phyloP scores from a whole-genome alignment of 1,140 invertebrate species.

The Papilio xuthus region DNA sequence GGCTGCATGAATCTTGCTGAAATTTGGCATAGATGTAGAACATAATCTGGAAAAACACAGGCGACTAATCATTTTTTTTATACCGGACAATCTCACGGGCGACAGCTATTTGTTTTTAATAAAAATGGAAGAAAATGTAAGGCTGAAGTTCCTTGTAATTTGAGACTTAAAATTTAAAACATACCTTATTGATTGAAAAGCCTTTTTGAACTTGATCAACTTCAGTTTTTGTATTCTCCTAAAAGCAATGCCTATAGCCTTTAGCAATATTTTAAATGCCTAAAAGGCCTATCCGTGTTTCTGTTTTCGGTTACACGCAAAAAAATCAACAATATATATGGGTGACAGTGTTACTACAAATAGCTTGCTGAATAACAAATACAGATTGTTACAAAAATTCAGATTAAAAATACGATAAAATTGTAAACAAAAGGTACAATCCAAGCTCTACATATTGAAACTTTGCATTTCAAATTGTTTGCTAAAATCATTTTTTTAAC shows the following conservation, averaged over 20 bases:
- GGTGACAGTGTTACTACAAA: background rate
- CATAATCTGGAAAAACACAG: no score
- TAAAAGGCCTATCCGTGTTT: background rate
- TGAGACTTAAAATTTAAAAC: no score
- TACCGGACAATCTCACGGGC: background rate
- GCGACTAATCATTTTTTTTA: background rate
- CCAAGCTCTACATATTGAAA: background rate
- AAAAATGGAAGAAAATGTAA: background rate
- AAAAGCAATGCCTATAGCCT: background rate
- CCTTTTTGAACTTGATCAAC: background rate
- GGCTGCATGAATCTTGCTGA: no score
- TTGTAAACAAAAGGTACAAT: background rate
- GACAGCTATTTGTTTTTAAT: background rate
- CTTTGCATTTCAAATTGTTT: background rate
- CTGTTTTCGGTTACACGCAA: background rate
- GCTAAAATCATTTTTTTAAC: background rate
- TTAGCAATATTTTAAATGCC: background rate
- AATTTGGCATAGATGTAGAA: no score
- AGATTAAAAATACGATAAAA: background rate
- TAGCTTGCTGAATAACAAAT: conserved; percentile 1
- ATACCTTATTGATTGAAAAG: no score
- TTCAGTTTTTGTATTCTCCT: background rate
- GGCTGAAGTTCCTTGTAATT: background rate
- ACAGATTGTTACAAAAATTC: background rate
- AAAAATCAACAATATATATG: background rate